Percentiles rank a stretch among this genome's conserved stretches.
Evolutionary conservation across 2,888 invertebrate species (phyloP).

Genomic region (Eupeodes luniger): DNA sequence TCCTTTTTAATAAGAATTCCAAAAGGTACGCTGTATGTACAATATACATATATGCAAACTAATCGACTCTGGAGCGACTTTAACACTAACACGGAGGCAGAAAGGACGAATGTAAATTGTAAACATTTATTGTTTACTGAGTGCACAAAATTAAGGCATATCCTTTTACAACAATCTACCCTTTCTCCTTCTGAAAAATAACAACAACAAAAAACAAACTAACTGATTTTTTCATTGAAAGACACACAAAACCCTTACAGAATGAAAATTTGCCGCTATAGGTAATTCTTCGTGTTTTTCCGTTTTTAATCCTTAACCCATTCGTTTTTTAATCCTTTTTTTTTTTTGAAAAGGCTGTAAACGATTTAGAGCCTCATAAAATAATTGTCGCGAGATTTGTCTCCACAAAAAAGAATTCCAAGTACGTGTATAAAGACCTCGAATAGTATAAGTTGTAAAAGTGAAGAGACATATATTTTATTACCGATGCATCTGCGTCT

Average conservation of each 20-base stretch:
- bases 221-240: conserved; percentile 63
- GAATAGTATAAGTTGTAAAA: conserved; percentile 1
- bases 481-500: conserved; percentile 59
- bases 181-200: conserved; percentile 25
- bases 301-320: conserved; percentile 40
- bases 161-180: conserved; percentile 30
- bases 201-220: conserved; percentile 54
- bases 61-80: conserved; percentile 72
- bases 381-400: conserved; percentile 74
- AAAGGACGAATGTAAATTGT: conserved; percentile 31
- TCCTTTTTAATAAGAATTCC: conserved; percentile 62
- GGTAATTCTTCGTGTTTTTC: background rate
- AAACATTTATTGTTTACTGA: conserved; percentile 55
- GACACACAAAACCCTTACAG: conserved; percentile 38
- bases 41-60: conserved; percentile 45
- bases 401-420: conserved; percentile 53
- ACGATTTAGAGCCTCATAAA: conserved; percentile 45
- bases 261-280: background rate
- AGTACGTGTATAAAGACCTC: too few relatives aligned
- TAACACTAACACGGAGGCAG: conserved; percentile 67
- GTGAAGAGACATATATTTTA: conserved; percentile 41
- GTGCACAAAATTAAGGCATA: conserved; percentile 50
- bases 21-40: background rate
- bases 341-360: background rate
- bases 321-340: conserved; percentile 67